Evolutionary conservation across 2,888 invertebrate species (phyloP).

Genomic region (Ethmia dodecea): DNA sequence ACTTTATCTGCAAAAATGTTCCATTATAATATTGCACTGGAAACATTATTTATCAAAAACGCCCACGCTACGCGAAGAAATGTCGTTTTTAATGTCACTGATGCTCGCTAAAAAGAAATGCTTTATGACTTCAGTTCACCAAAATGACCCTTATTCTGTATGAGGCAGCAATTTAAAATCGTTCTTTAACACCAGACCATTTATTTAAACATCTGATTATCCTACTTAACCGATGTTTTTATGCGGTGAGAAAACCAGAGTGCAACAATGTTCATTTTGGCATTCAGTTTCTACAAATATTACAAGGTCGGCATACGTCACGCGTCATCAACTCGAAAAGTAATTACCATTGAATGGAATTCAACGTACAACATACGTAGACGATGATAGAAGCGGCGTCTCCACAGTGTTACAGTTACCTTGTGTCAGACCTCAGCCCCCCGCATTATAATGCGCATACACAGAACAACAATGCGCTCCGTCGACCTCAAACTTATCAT

Average conservation of each 20-base stretch:
- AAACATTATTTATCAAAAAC: conserved; percentile 38
- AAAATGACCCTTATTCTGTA: too few species aligned
- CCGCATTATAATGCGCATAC: conserved; percentile 34
- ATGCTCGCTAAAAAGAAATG: conserved; percentile 16
- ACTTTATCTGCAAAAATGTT: conserved; percentile 43
- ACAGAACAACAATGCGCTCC: conserved; percentile 50
- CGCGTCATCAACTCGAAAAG: conserved; percentile 38
- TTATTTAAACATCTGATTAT: too few species aligned
- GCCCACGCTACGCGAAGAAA: conserved; percentile 17
- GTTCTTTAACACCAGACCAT: too few species aligned
- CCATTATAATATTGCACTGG: conserved; percentile 36
- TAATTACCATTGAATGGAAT: conserved; percentile 49
- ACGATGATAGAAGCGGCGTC: conserved; percentile 21
- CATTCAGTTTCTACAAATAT: too few species aligned
- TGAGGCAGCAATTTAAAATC: too few species aligned
- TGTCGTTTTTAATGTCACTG: conserved; percentile 27
- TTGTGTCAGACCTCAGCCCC: conserved; percentile 52
- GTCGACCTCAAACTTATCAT: conserved; percentile 56
- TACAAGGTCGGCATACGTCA: conserved; percentile 46
- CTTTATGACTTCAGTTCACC: too few species aligned
- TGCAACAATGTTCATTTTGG: too few species aligned
- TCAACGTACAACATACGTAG: conserved; percentile 20
- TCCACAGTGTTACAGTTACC: conserved; percentile 55
- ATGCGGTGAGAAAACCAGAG: too few species aligned
- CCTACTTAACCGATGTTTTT: too few species aligned